Percentiles rank a stretch among this genome's conserved stretches.
Evolutionary conservation across 2,797 vertebrate genomes (phyloP).

Genomic region (Peromyscus nudipes): DNA sequence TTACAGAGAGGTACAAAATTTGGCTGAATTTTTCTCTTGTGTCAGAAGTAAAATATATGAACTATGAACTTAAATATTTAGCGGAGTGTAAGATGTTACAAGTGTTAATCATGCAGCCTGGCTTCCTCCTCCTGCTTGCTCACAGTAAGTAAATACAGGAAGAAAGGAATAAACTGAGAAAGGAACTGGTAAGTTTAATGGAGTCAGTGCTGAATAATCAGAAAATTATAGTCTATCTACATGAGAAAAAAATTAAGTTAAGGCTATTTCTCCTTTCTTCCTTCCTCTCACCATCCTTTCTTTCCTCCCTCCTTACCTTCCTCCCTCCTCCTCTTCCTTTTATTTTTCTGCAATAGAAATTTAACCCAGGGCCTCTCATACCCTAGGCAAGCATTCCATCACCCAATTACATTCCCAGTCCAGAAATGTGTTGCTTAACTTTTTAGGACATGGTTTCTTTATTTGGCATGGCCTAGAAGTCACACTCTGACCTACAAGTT

Average conservation of each 20-base stretch:
- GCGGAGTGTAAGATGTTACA: background rate
- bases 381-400: background rate
- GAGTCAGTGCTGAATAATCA: background rate
- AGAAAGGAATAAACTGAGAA: background rate
- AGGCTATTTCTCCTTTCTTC: background rate
- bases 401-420: background rate
- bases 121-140: background rate
- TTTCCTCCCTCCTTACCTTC: too few relatives aligned
- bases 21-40: background rate
- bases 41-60: background rate
- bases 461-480: background rate
- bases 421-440: background rate
- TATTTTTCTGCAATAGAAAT: too few relatives aligned
- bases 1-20: background rate
- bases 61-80: background rate
- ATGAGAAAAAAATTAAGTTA: background rate
- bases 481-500: background rate
- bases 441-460: background rate
- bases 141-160: background rate
- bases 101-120: background rate
- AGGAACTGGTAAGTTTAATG: background rate
- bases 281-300: background rate
- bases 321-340: background rate
- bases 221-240: background rate
- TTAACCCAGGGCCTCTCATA: background rate